Evolutionary conservation across 1,140 invertebrate genomes (phyloP).

Genomic region (Caenorhabditis brenneri): DNA sequence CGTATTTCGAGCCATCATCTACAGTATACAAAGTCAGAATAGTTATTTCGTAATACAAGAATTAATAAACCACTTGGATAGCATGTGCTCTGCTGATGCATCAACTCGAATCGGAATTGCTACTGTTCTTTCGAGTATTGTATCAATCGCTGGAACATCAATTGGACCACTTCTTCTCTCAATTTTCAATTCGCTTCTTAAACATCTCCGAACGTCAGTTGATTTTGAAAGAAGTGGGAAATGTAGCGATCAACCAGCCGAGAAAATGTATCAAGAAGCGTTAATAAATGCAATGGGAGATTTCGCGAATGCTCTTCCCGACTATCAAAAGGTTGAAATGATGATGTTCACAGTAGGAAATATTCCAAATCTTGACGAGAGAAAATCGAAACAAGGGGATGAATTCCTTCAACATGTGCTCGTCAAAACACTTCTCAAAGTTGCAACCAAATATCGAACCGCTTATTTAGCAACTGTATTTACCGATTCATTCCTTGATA

Average conservation of each 20-base stretch:
- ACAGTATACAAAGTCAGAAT: slow-evolving; percentile 95
- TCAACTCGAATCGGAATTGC: slow-evolving; percentile 90
- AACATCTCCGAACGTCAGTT: slow-evolving; percentile 86
- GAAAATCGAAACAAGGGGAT: slow-evolving; percentile 78
- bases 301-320: slow-evolving; percentile 95
- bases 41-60: slow-evolving; percentile 87
- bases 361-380: slow-evolving; percentile 78
- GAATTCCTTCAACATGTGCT: slow-evolving; percentile 75
- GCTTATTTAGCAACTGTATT: slow-evolving; percentile 91
- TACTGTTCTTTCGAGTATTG: slow-evolving; percentile 90
- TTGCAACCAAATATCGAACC: slow-evolving; percentile 92
- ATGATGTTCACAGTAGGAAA: slow-evolving; percentile 99
- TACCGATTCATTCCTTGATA: slow-evolving; percentile 88
- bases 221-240: slow-evolving; percentile 73
- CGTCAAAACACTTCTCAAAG: slow-evolving; percentile 92
- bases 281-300: slow-evolving; percentile 95
- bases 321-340: slow-evolving; percentile 99
- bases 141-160: slow-evolving; percentile 84
- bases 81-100: slow-evolving; percentile 77
- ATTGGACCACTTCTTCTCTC: slow-evolving; percentile 89
- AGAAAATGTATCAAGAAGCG: slow-evolving; percentile 81
- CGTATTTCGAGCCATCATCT: slow-evolving; percentile 87
- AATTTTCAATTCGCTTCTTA: slow-evolving; percentile 93
- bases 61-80: slow-evolving; percentile 73
- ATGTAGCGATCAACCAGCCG: slow-evolving; percentile 70